phyloP scores from a whole-genome alignment of 2,113 vertebrate genomes.

The Aegotheles bennettii region DNA sequence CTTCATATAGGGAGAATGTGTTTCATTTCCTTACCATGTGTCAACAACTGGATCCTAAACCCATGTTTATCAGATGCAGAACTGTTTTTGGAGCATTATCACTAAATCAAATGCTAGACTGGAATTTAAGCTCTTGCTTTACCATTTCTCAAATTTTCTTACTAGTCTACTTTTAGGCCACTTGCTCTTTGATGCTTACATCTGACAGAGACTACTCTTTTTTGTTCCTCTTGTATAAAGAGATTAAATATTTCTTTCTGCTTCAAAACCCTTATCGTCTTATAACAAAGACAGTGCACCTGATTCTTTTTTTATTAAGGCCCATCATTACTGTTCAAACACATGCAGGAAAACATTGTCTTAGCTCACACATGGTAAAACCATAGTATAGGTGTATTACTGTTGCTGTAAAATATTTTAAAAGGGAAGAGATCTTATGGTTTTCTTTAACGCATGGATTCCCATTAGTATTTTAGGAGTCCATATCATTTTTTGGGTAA shows the following conservation, averaged over 20 bases:
- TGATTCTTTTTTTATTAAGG: neutral
- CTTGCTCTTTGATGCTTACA: slow-evolving; percentile 30
- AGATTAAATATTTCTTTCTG: neutral
- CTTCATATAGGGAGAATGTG: slow-evolving; percentile 53
- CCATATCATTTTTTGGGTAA: neutral
- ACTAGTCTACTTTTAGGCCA: neutral
- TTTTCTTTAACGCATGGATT: neutral
- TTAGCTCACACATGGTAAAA: neutral
- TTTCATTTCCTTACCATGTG: slow-evolving; percentile 63
- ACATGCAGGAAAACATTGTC: neutral
- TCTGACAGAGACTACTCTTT: neutral
- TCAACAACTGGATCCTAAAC: slow-evolving; percentile 53
- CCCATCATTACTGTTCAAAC: neutral
- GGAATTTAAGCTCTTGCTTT: slow-evolving; percentile 1
- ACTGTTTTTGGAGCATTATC: slow-evolving; percentile 49
- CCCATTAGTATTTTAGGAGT: neutral
- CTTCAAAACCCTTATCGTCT: neutral
- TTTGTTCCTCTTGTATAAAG: neutral
- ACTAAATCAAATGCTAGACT: slow-evolving; percentile 28
- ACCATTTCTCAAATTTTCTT: neutral
- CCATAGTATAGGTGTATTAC: neutral
- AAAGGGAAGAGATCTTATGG: neutral
- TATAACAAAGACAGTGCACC: neutral
- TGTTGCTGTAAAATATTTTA: neutral
- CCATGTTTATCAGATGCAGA: slow-evolving; percentile 51